phyloP scores from a whole-genome alignment of 2,113 vertebrate species.

The Diadophis punctatus region DNA sequence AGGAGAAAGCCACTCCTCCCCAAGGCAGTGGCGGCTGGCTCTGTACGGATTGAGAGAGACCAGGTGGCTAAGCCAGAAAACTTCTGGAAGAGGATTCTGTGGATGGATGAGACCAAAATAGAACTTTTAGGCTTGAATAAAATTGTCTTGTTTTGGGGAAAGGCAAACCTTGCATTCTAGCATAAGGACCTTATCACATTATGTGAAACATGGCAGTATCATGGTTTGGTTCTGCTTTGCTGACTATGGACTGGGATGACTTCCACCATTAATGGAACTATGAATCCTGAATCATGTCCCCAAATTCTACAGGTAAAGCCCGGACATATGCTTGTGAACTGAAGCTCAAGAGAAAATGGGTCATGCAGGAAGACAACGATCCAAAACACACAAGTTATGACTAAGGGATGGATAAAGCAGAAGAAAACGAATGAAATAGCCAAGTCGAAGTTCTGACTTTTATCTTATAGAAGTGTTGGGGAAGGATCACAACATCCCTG shows the following conservation, averaged over 20 bases:
- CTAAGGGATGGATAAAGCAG: neutral
- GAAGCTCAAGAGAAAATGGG: neutral
- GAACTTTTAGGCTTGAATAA: neutral
- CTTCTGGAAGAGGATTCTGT: neutral
- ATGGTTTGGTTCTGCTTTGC: neutral
- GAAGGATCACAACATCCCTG: neutral
- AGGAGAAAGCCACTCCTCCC: no score
- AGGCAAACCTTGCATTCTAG: neutral
- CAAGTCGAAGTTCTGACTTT: neutral
- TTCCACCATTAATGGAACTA: neutral
- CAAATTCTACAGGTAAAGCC: neutral
- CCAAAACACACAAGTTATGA: neutral
- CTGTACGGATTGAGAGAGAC: neutral
- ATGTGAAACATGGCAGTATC: neutral
- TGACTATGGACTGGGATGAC: neutral
- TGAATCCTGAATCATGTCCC: neutral
- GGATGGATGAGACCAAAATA: neutral
- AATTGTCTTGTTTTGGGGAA: neutral
- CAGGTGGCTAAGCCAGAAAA: neutral
- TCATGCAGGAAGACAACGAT: neutral
- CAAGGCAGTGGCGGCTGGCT: neutral
- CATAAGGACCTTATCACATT: neutral
- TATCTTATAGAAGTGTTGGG: neutral
- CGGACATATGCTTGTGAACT: neutral
- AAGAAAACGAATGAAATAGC: neutral